Base-by-base conservation (phyloP, 2,797 vertebrate species). In the Graptemys geographica region DNA sequence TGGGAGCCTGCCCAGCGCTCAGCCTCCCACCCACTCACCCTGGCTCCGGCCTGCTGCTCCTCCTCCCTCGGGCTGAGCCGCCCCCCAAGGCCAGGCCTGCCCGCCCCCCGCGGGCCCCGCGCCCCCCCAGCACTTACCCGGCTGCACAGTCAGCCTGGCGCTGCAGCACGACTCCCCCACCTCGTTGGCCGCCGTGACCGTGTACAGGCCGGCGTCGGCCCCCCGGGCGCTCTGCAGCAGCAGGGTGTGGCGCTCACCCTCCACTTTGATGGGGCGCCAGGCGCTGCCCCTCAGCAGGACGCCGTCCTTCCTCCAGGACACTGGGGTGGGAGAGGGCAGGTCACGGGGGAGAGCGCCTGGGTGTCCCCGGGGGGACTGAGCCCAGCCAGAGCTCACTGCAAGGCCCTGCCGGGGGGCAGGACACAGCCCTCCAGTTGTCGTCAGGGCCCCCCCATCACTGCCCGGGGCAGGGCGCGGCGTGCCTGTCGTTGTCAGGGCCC, bases 201-300 rank as follows among this genome's bases (percentile, higher is more conserved):
- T 98, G 95, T 99, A 99, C 51, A 98, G 99, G 9, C 99, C 99
- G 0, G 98, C 98, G 28, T 99, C 99, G 1, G 96, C 97, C 1
- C 95, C 96, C 96, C 98, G 98, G 15, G 98, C 98, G n/a, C 98
- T 98, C 93, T 98, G 98, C 86, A 99, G 98, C 88, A 99, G 97
- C 95, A 99, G 97, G 11, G 98, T 99, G 56, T 99, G 99, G 3
- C 99, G 98, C 96, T 99, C 99, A 0, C 99, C 99, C 93, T 99
- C 99, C 1, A 98, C 98, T 94, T 99, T 99, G 86, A 99, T 98
- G 55, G 98, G 97, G 51, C 98, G 98, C 49, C 98, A 97, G 23
- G 98, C 90, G 79, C 97, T 97, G 78, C 97, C 98, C 89, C 90
- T 95, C 91, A 99, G 96, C 7, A 96, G 89, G 4, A 89, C 92